Percentiles rank a stretch among this genome's conserved stretches.
Evolutionary conservation across 1,140 invertebrate species (phyloP).

Genomic region (Drosophila kanapiae): DNA sequence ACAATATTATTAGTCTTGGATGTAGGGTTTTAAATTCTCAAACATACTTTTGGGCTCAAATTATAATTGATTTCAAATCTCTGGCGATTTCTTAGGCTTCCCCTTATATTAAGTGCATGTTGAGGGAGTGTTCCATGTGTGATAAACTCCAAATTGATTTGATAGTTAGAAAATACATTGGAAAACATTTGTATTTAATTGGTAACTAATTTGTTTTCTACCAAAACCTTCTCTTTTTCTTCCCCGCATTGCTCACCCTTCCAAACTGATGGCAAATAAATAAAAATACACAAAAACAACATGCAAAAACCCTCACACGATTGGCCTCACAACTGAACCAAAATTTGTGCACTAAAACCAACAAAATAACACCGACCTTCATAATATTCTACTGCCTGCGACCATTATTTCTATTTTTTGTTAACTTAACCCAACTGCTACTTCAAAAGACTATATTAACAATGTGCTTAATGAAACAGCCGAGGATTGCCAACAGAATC

Average conservation of each 20-base stretch:
- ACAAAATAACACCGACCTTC: constrained; percentile 17
- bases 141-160: background rate
- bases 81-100: background rate
- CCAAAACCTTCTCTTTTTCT: constrained; percentile 60
- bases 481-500: constrained; percentile 86
- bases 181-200: constrained; percentile 31
- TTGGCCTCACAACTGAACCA: constrained; percentile 31
- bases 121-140: background rate
- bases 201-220: constrained; percentile 63
- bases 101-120: background rate
- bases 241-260: constrained; percentile 38
- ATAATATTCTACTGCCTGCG: constrained; percentile 14
- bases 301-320: constrained; percentile 16
- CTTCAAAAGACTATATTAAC: constrained; percentile 90
- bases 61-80: background rate
- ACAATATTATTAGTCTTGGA: background rate
- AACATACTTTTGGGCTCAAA: background rate
- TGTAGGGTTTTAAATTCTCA: background rate
- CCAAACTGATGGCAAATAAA: constrained; percentile 31
- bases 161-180: constrained; percentile 1
- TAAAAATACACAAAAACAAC: background rate
- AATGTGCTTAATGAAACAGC: constrained; percentile 91
- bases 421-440: constrained; percentile 9
- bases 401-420: constrained; percentile 20
- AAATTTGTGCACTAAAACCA: constrained; percentile 36